Evolutionary conservation across 2,888 invertebrate genomes (phyloP), one percentile per base, ranked within the genome.

Genomic region (Tuta absoluta): DNA sequence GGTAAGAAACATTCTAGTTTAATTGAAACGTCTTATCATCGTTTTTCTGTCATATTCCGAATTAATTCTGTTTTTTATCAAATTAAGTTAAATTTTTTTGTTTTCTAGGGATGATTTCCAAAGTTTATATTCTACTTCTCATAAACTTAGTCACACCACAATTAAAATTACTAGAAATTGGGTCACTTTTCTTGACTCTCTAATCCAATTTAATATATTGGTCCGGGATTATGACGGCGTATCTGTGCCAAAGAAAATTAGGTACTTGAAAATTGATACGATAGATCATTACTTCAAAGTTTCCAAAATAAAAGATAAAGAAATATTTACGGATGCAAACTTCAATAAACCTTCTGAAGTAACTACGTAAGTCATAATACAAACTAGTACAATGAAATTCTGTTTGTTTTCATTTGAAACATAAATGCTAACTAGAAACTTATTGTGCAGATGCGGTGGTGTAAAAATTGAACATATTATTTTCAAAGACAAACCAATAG

Each of bases 61-160:
- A 28, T 28, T 5, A 28, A 28, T 28, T n/a, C n/a, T 28, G 5
- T 4, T 28, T 2, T 4, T 5, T 4, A 28, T 28, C 3, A 28
- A 28, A 28, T 5, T 4, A 5, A 28, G 5, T 4, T 69, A 5
- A 48, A 49, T 49, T 3, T 51, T 45, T 2, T 17, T 4, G 11
- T 49, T 45, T 48, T 23, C n/a, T n/a, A 61, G 61, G 11, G 21
- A 49, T 49, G 61, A 48, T 28, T 61, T 61, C n/a, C 48, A 49
- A 33, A 19, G 33, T 2, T 12, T 60, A 17, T 12, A 12, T 23
- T 24, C 41, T 7, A 1, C 33, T 17, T 45, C 24, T 2, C 17
- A 17, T 24, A 8, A 17, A 12, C 11, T 28, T 5, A 49, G 8
- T 4, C 4, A 8, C 0, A 3, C 61, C 0, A 17, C 11, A 19